Percentiles rank a stretch among this genome's conserved stretches.
These are phyloP conservation scores for Apogon hyalosoma DNA, from an alignment of 2,797 vertebrate genomes.

Conservation along the genomic window DNA sequence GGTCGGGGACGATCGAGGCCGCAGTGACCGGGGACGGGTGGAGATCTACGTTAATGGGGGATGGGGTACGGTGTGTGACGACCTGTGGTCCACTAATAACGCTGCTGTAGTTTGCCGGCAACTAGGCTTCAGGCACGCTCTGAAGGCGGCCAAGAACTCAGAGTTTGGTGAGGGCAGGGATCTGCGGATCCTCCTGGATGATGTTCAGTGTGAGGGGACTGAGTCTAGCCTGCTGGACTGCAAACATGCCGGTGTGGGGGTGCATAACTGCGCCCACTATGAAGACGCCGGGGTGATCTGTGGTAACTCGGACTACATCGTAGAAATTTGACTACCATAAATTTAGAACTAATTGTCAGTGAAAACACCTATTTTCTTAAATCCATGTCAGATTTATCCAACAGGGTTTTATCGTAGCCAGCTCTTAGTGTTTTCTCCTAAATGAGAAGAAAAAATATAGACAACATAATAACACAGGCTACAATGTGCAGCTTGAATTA, in stretches of 20 bases:
- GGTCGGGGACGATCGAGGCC: conserved; percentile 71
- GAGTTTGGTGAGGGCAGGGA: conserved; percentile 89
- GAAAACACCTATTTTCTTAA: conserved; percentile 20
- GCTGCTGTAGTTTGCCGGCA: conserved; percentile 91
- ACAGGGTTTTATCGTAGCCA: not conserved
- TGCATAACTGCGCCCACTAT: conserved; percentile 90
- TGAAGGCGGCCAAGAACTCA: conserved; percentile 87
- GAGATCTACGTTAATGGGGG: conserved; percentile 86
- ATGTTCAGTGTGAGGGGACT: conserved; percentile 87
- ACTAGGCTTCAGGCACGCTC: conserved; percentile 86
- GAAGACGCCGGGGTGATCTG: conserved; percentile 94
- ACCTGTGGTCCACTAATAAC: conserved; percentile 85
- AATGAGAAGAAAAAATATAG: not conserved
- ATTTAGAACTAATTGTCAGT: conserved; percentile 9
- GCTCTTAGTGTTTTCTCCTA: not conserved
- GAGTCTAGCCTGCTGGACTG: conserved; percentile 90
- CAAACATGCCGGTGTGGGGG: conserved; percentile 83
- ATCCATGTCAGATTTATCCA: not conserved
- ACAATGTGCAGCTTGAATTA: not conserved
- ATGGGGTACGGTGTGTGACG: conserved; percentile 96
- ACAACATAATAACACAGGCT: not conserved
- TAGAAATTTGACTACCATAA: conserved; percentile 20
- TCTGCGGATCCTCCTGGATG: conserved; percentile 90
- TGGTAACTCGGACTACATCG: conserved; percentile 57
- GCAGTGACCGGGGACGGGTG: conserved; percentile 84